Conservation (phyloP, 2,888 invertebrate genomes). For the Micropterix aruncella region DNA sequence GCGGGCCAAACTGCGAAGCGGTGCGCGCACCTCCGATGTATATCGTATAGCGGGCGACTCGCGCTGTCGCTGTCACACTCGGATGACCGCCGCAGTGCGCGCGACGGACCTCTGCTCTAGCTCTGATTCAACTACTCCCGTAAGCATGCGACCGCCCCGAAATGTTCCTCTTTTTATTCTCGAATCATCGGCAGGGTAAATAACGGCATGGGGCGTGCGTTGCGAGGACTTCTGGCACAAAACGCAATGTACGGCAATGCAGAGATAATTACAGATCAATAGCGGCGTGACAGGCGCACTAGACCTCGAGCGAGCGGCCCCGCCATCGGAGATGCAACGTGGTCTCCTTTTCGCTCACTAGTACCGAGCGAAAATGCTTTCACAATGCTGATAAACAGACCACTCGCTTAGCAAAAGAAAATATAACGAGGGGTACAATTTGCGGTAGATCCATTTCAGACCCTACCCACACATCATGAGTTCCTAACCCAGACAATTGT, state of each 20-base stretch:
- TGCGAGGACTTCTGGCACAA: not conserved
- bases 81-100: conserved; percentile 33
- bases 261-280: conserved; percentile 36
- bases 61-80: conserved; percentile 30
- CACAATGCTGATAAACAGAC: too few relatives aligned
- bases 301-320: conserved; percentile 17
- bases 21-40: conserved; percentile 9
- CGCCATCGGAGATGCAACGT: conserved; percentile 15
- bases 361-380: too few relatives aligned
- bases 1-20: not conserved
- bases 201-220: conserved; percentile 3
- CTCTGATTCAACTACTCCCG: too few relatives aligned
- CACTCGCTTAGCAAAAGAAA: too few relatives aligned
- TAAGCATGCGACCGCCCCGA: too few relatives aligned
- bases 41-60: conserved; percentile 23
- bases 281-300: conserved; percentile 32
- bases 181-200: too few relatives aligned
- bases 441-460: too few relatives aligned
- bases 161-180: too few relatives aligned
- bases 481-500: too few relatives aligned
- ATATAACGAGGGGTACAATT: too few relatives aligned
- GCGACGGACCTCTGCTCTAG: too few relatives aligned
- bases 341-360: not conserved
- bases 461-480: too few relatives aligned
- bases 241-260: conserved; percentile 42